Conservation (phyloP, 2,113 vertebrate genomes). For the Rhombomys opimus region DNA sequence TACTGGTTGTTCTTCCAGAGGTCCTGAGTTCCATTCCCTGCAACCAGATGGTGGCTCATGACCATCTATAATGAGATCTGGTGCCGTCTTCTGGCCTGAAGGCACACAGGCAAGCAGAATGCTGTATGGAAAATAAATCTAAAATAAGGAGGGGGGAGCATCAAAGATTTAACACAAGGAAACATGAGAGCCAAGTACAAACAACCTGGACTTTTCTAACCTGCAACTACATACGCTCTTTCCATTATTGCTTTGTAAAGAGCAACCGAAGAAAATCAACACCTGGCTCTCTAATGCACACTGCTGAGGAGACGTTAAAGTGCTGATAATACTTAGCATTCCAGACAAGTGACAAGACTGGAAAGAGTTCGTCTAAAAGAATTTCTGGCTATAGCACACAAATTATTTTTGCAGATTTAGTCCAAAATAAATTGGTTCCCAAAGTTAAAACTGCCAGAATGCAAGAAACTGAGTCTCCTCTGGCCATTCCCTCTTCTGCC, state of each 20-base stretch:
- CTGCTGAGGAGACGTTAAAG: slow-evolving; percentile 32
- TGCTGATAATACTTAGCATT: slow-evolving; percentile 67
- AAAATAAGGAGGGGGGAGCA: no score
- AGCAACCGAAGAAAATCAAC: background rate
- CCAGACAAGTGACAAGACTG: slow-evolving; percentile 72
- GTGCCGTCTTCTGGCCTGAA: no score
- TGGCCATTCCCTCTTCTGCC: background rate
- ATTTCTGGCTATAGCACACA: slow-evolving; percentile 63
- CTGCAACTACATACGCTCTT: background rate
- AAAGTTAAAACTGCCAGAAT: slow-evolving; percentile 58
- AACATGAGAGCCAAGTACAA: slow-evolving; percentile 10
- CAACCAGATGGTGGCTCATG: no score
- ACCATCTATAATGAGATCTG: no score
- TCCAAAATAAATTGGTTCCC: slow-evolving; percentile 62
- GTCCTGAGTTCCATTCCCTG: no score
- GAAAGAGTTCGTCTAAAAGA: slow-evolving; percentile 53
- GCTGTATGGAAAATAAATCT: no score
- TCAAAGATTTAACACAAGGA: background rate
- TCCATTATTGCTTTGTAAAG: slow-evolving; percentile 2
- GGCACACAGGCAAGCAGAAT: no score
- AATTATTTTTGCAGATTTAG: slow-evolving; percentile 69
- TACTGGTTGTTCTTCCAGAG: no score
- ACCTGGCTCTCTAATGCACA: slow-evolving; percentile 11
- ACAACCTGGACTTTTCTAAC: slow-evolving; percentile 20
- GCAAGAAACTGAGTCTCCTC: slow-evolving; percentile 41